Evolutionary conservation across 2,888 invertebrate species (phyloP).

Genomic region (Diabrotica balteata): DNA sequence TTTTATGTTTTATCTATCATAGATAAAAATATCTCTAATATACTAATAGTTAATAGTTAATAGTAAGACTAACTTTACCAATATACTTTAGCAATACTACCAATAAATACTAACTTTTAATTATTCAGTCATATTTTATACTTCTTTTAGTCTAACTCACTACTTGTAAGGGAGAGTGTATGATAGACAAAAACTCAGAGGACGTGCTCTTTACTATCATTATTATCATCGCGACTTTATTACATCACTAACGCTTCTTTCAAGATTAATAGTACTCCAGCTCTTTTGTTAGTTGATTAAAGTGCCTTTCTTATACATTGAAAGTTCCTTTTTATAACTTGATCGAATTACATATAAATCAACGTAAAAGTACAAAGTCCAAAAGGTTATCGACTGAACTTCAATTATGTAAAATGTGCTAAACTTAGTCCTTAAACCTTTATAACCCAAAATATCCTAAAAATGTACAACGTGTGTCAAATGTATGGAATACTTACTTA

Average conservation of each 20-base stretch:
- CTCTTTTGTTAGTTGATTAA: slow-evolving; percentile 4
- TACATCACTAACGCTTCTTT: slow-evolving; percentile 1
- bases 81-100: no score
- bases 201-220: not conserved
- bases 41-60: no score
- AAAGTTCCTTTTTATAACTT: not conserved
- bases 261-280: not conserved
- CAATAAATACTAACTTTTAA: no score
- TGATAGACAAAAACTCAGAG: not conserved
- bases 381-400: slow-evolving; percentile 1
- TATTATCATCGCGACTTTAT: not conserved
- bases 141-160: not conserved
- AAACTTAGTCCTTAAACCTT: no score
- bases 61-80: no score
- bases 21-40: no score
- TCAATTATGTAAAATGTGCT: not conserved
- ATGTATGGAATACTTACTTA: no score
- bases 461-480: no score
- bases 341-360: slow-evolving; percentile 4
- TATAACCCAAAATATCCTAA: no score
- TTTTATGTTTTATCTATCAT: no score
- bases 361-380: slow-evolving; percentile 2
- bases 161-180: slow-evolving; percentile 2
- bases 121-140: no score
- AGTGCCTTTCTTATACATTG: slow-evolving; percentile 1